These are phyloP conservation scores for Typhlichthys eigenmanni DNA, from an alignment of 2,797 vertebrate species.

Conservation along the genomic window DNA sequence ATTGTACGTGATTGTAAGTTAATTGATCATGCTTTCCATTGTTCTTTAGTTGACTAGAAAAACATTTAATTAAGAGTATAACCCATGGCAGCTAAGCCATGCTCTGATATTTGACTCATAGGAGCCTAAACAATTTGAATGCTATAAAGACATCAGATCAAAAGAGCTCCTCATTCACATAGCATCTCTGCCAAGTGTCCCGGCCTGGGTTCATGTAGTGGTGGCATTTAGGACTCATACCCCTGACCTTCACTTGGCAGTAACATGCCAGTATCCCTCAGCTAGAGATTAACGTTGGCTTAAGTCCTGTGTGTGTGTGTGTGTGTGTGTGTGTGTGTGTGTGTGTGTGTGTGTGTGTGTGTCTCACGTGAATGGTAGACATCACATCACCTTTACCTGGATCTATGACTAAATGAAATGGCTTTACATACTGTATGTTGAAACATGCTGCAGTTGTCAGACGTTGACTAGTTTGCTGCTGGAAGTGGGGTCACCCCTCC, in stretches of 20 bases:
- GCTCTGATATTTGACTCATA: neutral
- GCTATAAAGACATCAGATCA: slow-evolving; percentile 8
- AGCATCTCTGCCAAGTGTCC: slow-evolving; percentile 38
- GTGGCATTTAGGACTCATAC: slow-evolving; percentile 65
- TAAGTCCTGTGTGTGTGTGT: slow-evolving; percentile 22
- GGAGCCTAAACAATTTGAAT: neutral
- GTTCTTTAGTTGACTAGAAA: too few relatives aligned
- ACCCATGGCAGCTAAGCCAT: neutral
- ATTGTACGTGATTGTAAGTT: too few relatives aligned
- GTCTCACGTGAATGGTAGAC: slow-evolving; percentile 50
- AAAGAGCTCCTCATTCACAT: slow-evolving; percentile 22
- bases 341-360: slow-evolving; percentile 18
- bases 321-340: slow-evolving; percentile 16
- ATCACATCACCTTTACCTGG: slow-evolving; percentile 50
- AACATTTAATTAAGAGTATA: too few relatives aligned
- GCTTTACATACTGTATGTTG: slow-evolving; percentile 51
- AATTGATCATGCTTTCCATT: too few relatives aligned
- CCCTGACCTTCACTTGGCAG: slow-evolving; percentile 55
- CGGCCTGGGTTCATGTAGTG: slow-evolving; percentile 16
- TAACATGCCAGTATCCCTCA: slow-evolving; percentile 57
- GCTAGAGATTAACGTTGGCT: slow-evolving; percentile 65
- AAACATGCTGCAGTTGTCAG: slow-evolving; percentile 68
- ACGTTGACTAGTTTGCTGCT: slow-evolving; percentile 23
- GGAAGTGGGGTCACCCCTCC: too few relatives aligned
- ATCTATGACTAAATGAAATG: slow-evolving; percentile 61